Base-by-base conservation (phyloP, 2,888 invertebrate species). In the Gandaritis pyraliata region DNA sequence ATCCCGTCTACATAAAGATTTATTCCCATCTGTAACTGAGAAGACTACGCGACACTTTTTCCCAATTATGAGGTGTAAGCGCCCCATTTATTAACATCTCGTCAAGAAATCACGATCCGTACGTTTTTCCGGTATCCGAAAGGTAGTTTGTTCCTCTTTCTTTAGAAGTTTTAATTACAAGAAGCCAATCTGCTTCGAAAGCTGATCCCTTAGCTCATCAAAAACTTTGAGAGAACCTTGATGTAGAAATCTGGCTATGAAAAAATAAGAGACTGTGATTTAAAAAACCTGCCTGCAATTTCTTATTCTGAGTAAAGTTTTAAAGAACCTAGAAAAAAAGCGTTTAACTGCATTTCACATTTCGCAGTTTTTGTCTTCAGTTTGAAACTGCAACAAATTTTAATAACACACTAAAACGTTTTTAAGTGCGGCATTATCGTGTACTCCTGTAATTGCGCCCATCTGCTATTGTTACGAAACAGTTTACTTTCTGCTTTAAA, bases 21-120 rank as follows among this genome's bases (percentile, higher is more conserved):
- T 90, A 92, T 91, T 85, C 87, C 85, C 87, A 88, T 89, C 88
- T 88, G 90, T 90, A 90, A 90, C 87, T 88, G 89, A 90, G 91
- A 85, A 78, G 85, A 77, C 82, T 85, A 91, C 90, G 90, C 88
- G 90, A 89, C 90, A 87, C 81, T 90, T 90, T 91, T 90, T 90
- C 87, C 86, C 89, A 90, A 90, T 90, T 90, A 91, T 86, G 87
- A 88, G 84, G 86, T 86, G 85, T 87, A 88, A 90, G 88, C 85
- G 84, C 78, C 79, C 83, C 87, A 88, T 91, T 88, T 90, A 88
- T 90, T 90, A 89, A 85, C 88, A 85, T 86, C 88, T 89, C 86
- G 86, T 91, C 89, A 88, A 80, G 82, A 80, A 83, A 86, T 86
- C 87, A 85, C 83, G 86, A 79, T 76, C 77, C 70, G 63, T 57